These are phyloP conservation scores for Drosophila prostipennis DNA, from an alignment of 2,888 invertebrate species.

Conservation along the genomic window DNA sequence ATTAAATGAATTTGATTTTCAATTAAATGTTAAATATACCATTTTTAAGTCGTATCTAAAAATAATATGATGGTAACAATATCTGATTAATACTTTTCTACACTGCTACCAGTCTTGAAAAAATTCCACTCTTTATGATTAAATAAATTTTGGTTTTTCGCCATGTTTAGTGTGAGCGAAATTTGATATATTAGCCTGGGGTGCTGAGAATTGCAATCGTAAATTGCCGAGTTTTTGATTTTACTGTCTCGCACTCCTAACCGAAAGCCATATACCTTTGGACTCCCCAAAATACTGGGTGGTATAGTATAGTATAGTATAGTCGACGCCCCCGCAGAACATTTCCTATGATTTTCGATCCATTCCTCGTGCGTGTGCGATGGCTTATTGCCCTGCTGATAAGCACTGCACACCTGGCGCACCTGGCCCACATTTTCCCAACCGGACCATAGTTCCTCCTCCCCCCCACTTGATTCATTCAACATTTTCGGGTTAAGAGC, in stretches of 20 bases:
- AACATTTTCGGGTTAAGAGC: slow-evolving; percentile 27
- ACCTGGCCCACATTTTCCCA: slow-evolving; percentile 27
- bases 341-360: slow-evolving; percentile 19
- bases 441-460: neutral
- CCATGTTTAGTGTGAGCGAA: neutral
- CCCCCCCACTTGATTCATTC: slow-evolving; percentile 49
- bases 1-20: too few relatives aligned
- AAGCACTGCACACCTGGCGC: slow-evolving; percentile 49
- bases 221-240: slow-evolving; percentile 10
- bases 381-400: slow-evolving; percentile 42
- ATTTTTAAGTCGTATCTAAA: too few relatives aligned
- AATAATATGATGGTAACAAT: too few relatives aligned
- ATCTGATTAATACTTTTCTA: neutral
- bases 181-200: neutral
- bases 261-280: slow-evolving; percentile 25
- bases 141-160: neutral
- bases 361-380: slow-evolving; percentile 25
- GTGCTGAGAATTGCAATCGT: neutral
- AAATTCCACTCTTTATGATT: neutral
- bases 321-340: slow-evolving; percentile 16
- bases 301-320: slow-evolving; percentile 16
- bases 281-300: slow-evolving; percentile 10
- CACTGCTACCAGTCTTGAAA: neutral
- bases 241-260: slow-evolving; percentile 5
- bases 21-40: too few relatives aligned